phyloP scores from a whole-genome alignment of 2,113 vertebrate species.

The Saccopteryx bilineata region DNA sequence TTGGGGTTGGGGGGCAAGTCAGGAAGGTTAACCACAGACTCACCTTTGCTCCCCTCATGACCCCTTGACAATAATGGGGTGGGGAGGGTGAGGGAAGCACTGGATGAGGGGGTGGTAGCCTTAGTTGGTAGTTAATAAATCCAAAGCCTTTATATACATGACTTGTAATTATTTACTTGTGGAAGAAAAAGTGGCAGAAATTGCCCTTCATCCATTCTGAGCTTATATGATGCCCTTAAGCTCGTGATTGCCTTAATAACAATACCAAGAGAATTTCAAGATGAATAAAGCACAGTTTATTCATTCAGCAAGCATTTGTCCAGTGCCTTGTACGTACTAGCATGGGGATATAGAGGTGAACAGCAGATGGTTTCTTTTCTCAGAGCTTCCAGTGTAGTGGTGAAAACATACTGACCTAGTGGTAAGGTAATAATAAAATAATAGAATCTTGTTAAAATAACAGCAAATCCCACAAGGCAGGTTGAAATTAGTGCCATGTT shows the following conservation, averaged over 20 bases:
- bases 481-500: background rate
- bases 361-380: background rate
- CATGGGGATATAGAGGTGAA: background rate
- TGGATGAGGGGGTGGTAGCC: background rate
- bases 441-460: background rate
- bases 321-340: background rate
- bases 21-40: background rate
- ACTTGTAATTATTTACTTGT: background rate
- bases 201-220: background rate
- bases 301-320: background rate
- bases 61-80: background rate
- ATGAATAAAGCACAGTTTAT: background rate
- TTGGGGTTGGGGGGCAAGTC: background rate
- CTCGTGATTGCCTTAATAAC: background rate
- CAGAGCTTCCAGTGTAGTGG: background rate
- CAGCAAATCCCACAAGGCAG: background rate
- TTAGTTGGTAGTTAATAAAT: background rate
- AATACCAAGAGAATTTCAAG: background rate
- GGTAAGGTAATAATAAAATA: background rate
- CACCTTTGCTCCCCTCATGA: accelerated
- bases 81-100: background rate
- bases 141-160: background rate
- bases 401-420: background rate
- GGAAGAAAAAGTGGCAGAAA: background rate
- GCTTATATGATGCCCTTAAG: background rate